Base-by-base conservation (phyloP, 37 sponge, comb jelly and placozoan genomes). In the Oscarella lobularis region DNA sequence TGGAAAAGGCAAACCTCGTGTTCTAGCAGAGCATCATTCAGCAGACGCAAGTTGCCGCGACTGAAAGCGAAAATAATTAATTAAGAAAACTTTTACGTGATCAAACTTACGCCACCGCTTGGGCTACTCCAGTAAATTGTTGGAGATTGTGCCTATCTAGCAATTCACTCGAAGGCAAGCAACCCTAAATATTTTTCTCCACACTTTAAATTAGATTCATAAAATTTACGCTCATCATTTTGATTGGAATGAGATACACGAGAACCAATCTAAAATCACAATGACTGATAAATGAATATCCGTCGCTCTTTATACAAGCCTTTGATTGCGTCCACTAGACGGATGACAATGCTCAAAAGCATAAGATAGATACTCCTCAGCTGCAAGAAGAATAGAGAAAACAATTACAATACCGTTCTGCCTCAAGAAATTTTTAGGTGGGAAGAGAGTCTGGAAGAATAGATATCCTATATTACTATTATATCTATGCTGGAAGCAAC, bases 161-260 rank as follows among this genome's bases (percentile, higher is more conserved):
- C 29, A 94, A 72, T 34, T 40, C 68, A 32, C 66, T n/a, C 3
- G 71, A 54, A 3, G 95, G 95, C 40, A 94, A 38, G 1, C 78
- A 78, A 14, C 94, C 92, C 86, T 88, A 80, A n/a, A n/a, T n/a
- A n/a, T n/a, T n/a, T n/a, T n/a, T n/a, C n/a, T n/a, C n/a, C n/a
- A n/a, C n/a, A n/a, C n/a, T n/a, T n/a, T n/a, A n/a, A n/a, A n/a
- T n/a, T n/a, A n/a, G n/a, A n/a, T n/a, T n/a, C n/a, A n/a, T n/a
- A n/a, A n/a, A n/a, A 35, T 79, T 75, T 67, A 90, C 95, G 67
- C 87, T 67, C 37, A 92, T 37, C 82, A 96, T 90, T 80, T 83
- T 92, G 6, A 96, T 85, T 14, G 98, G 98, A 39, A 96, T 88
- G 31, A 96, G 84, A 40, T 84, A 96, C 35, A 86, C 86, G 54